Conservation (phyloP, 1,140 invertebrate species). For the Anastatus disparis region DNA sequence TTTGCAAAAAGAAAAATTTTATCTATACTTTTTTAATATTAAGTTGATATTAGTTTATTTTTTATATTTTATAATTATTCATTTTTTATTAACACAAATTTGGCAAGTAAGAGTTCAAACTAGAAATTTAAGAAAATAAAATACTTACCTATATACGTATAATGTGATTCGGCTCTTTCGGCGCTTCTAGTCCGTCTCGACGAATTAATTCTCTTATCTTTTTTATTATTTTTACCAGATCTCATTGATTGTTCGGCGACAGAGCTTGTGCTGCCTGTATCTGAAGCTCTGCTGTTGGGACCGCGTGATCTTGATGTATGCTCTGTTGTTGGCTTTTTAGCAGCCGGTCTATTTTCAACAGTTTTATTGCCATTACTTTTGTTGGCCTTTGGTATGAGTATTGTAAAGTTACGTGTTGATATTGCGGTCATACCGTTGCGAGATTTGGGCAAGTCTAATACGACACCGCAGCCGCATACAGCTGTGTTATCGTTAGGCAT, state of each 20-base stretch:
- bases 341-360: slow-evolving; percentile 24
- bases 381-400: slow-evolving; percentile 51
- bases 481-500: slow-evolving; percentile 61
- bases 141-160: slow-evolving; percentile 62
- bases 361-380: slow-evolving; percentile 42
- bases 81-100: no score
- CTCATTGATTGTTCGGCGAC: slow-evolving; percentile 49
- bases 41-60: no score
- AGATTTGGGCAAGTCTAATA: slow-evolving; percentile 51
- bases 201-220: slow-evolving; percentile 55
- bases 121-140: neutral
- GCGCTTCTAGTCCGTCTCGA: slow-evolving; percentile 61
- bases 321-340: neutral
- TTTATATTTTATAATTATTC: no score
- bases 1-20: no score
- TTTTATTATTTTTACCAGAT: slow-evolving; percentile 38
- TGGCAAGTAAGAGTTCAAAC: no score
- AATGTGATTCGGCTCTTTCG: slow-evolving; percentile 61
- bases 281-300: slow-evolving; percentile 39
- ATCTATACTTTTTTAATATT: no score
- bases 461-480: slow-evolving; percentile 55
- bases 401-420: slow-evolving; percentile 49
- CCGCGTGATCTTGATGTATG: neutral
- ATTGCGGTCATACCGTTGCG: slow-evolving; percentile 49
- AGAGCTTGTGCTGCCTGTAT: slow-evolving; percentile 55